A percentile compares a stretch with the other conserved stretches of the same genome.
These are phyloP conservation scores for Carollia perspicillata DNA, from an alignment of 2,113 vertebrate genomes.

Conservation along the genomic window DNA sequence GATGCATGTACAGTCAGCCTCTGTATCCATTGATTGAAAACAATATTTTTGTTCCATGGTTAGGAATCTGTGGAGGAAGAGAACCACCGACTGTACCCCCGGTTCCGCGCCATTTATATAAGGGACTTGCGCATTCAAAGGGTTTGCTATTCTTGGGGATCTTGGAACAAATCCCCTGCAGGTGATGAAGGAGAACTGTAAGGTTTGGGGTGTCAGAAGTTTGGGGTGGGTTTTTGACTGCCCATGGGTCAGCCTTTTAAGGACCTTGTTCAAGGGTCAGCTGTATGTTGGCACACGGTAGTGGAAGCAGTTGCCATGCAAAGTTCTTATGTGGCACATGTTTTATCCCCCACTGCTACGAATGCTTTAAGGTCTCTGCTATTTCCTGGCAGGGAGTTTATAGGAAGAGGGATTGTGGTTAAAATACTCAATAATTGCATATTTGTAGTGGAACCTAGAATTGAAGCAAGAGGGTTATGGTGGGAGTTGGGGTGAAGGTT, in stretches of 20 bases:
- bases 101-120: not conserved
- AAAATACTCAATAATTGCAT: not conserved
- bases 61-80: not conserved
- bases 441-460: not conserved
- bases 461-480: not conserved
- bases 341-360: not conserved
- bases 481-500: not conserved
- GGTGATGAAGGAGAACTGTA: not conserved
- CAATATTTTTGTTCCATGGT: not conserved
- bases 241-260: not conserved
- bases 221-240: not conserved
- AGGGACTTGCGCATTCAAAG: not conserved
- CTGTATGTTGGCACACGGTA: not conserved
- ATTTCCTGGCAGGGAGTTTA: not conserved
- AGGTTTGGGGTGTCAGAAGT: not conserved
- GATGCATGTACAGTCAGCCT: not conserved
- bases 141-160: not conserved
- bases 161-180: not conserved
- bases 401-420: not conserved
- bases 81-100: not conserved
- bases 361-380: not conserved
- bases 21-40: not conserved
- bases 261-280: not conserved
- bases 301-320: not conserved
- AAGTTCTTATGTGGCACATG: rapidly evolving